These are phyloP conservation scores for Patiria miniata DNA, from an alignment of 35 echinoderm and acorn worm species.

Conservation along the genomic window DNA sequence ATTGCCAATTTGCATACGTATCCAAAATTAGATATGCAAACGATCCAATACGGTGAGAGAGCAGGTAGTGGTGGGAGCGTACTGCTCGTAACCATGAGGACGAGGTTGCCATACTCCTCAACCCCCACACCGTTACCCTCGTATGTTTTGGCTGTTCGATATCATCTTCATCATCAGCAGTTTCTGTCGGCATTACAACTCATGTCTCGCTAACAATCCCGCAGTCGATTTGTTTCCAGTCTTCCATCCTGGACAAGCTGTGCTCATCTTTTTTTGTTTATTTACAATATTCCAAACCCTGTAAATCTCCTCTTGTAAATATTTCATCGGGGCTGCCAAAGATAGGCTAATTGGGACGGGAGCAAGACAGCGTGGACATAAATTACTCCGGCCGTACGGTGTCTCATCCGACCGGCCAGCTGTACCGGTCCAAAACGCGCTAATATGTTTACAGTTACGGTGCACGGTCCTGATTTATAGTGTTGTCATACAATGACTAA, in stretches of 20 bases:
- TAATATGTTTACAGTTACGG: conserved; percentile 29
- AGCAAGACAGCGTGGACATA: conserved; percentile 16
- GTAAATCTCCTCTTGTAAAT: conserved; percentile 23
- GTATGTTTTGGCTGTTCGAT: no score
- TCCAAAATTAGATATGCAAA: no score
- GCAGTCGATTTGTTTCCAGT: background rate
- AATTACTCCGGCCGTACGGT: background rate
- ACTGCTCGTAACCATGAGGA: no score
- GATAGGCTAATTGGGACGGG: conserved; percentile 25
- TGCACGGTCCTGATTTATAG: background rate
- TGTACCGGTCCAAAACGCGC: background rate
- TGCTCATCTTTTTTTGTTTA: conserved; percentile 21
- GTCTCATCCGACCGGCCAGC: conserved; percentile 8
- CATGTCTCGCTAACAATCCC: background rate
- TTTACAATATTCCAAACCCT: conserved; percentile 28
- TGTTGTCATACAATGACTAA: conserved; percentile 29
- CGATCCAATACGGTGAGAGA: no score
- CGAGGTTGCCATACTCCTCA: no score
- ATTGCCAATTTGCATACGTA: no score
- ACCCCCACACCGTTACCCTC: no score
- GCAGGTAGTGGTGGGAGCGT: no score
- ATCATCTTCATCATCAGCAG: no score
- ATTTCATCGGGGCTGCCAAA: conserved; percentile 27
- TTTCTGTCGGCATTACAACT: no score
- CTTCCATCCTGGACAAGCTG: background rate